phyloP scores from a whole-genome alignment of 2,888 invertebrate genomes.

The Meteorus cinctellus region DNA sequence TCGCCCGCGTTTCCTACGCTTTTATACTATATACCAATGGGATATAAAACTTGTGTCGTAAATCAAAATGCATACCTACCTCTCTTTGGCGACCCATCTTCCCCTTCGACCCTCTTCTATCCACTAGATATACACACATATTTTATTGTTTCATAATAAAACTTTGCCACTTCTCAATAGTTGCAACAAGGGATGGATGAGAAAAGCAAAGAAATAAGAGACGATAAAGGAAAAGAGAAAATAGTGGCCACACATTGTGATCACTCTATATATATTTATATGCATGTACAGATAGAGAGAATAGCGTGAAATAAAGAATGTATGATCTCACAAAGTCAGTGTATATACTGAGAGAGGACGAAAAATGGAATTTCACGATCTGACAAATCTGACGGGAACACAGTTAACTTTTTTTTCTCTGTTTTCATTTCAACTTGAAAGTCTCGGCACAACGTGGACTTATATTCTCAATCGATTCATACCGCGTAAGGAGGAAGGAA shows the following conservation, averaged over 20 bases:
- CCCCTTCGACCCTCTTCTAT: background rate
- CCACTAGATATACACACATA: constrained; percentile 60
- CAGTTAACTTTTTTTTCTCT: constrained; percentile 46
- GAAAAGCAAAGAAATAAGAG: background rate
- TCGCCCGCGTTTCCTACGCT: constrained; percentile 45
- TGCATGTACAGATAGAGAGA: background rate
- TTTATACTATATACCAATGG: constrained; percentile 50
- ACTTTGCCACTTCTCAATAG: constrained; percentile 62
- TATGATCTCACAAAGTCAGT: background rate
- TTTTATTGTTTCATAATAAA: constrained; percentile 72
- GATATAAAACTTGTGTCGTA: constrained; percentile 69
- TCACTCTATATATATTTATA: background rate
- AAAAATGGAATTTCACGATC: constrained; percentile 58
- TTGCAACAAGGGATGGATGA: constrained; percentile 36
- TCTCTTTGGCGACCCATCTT: background rate
- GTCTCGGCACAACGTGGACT: constrained; percentile 33
- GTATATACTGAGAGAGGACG: constrained; percentile 42
- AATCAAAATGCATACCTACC: constrained; percentile 61
- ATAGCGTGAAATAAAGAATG: constrained; percentile 10
- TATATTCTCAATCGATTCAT: constrained; percentile 38
- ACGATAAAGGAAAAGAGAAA: background rate
- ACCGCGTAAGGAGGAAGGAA: background rate
- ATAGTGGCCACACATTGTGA: constrained; percentile 1
- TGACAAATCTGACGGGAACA: constrained; percentile 64
- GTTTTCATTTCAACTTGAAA: constrained; percentile 38